Conservation (phyloP, 1,140 invertebrate species). For the Musca domestica region DNA sequence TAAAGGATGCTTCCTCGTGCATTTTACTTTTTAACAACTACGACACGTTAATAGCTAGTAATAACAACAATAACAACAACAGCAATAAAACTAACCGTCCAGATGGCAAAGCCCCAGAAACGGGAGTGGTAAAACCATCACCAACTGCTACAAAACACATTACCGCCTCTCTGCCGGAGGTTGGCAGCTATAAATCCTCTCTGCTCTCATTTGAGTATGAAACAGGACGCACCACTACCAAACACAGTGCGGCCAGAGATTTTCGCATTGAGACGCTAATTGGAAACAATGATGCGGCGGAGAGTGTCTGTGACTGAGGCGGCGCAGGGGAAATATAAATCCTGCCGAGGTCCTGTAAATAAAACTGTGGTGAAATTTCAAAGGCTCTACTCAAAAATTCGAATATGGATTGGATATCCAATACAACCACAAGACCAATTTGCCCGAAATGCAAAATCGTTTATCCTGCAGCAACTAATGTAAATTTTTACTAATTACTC, state of each 20-base stretch:
- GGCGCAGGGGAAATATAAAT: too few relatives aligned
- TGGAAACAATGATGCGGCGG: slow-evolving; percentile 33
- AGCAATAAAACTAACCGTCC: too few relatives aligned
- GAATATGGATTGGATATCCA: too few relatives aligned
- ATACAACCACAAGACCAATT: too few relatives aligned
- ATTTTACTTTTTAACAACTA: slow-evolving; percentile 14
- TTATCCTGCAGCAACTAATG: too few relatives aligned
- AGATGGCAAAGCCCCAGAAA: too few relatives aligned
- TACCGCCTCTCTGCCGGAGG: neutral
- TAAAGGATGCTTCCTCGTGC: slow-evolving; percentile 1
- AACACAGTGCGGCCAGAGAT: slow-evolving; percentile 46
- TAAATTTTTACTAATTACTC: too few relatives aligned
- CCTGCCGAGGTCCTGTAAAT: too few relatives aligned
- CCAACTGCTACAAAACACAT: neutral
- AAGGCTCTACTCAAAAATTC: too few relatives aligned
- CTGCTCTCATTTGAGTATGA: slow-evolving; percentile 35
- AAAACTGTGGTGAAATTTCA: too few relatives aligned
- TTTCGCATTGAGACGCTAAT: slow-evolving; percentile 53
- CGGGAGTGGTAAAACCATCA: neutral
- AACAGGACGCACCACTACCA: slow-evolving; percentile 28
- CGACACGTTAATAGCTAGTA: neutral
- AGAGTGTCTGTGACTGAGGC: slow-evolving; percentile 8
- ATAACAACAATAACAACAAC: neutral
- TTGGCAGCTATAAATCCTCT: slow-evolving; percentile 26
- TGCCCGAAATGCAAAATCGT: too few relatives aligned